These are phyloP conservation scores for Vidua chalybeata DNA, from an alignment of 2,113 vertebrate genomes.

Conservation along the genomic window DNA sequence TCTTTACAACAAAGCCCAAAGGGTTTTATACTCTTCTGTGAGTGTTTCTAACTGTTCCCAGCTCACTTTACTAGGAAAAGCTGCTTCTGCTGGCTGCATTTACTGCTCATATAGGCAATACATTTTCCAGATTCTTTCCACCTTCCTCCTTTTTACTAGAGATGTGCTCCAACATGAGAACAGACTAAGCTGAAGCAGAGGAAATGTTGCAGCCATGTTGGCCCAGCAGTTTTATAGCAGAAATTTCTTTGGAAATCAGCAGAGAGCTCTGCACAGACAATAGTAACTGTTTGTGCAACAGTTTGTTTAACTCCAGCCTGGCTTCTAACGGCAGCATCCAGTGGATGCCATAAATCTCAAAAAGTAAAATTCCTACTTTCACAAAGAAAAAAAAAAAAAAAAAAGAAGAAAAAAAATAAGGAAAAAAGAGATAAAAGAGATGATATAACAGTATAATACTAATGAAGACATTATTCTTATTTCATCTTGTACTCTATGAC, in stretches of 20 bases:
- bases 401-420: not conserved
- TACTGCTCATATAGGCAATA: not conserved
- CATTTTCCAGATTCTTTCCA: constrained; percentile 37
- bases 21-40: not conserved
- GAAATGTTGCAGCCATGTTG: not conserved
- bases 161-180: not conserved
- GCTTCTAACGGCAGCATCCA: not conserved
- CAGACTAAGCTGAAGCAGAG: not conserved
- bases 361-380: not conserved
- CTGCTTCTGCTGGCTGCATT: constrained; percentile 19
- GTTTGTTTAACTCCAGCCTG: not conserved
- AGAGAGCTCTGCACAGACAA: not conserved
- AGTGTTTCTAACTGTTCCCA: not conserved
- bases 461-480: not conserved
- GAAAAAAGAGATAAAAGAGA: too few relatives aligned
- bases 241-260: not conserved
- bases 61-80: not conserved
- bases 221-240: not conserved
- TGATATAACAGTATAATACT: not conserved
- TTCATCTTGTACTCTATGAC: not conserved
- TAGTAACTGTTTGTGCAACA: not conserved
- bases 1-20: not conserved
- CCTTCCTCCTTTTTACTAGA: not conserved
- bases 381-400: not conserved
- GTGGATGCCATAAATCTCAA: not conserved